A percentile compares a stretch with the other conserved stretches of the same genome.
These are phyloP conservation scores for Cynopterus sphinx DNA, from an alignment of 2,797 vertebrate genomes.

Conservation along the genomic window DNA sequence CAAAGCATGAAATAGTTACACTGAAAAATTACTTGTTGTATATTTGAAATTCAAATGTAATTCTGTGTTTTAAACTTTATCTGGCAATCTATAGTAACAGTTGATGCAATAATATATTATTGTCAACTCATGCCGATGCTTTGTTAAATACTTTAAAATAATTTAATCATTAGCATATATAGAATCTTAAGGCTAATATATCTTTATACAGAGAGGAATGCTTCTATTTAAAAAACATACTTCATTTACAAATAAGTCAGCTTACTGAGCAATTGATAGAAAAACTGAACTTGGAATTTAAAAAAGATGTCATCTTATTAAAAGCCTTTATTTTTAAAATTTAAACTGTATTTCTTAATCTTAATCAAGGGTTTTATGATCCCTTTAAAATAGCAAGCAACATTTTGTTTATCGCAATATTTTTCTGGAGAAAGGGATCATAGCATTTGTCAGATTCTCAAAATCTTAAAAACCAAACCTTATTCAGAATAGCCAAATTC, in stretches of 20 bases:
- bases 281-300: not conserved
- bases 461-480: not conserved
- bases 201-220: not conserved
- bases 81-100: not conserved
- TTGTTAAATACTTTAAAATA: not conserved
- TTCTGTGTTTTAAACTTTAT: not conserved
- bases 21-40: not conserved
- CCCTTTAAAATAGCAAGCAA: not conserved
- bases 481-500: not conserved
- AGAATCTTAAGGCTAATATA: not conserved
- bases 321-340: not conserved
- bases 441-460: not conserved
- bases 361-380: not conserved
- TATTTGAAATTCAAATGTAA: constrained; percentile 32
- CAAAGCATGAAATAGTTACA: not conserved
- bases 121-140: not conserved
- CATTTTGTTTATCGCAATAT: not conserved
- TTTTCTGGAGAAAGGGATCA: not conserved
- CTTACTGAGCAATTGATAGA: not conserved
- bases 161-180: not conserved
- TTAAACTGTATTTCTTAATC: not conserved
- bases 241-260: not conserved
- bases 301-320: not conserved
- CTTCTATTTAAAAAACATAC: not conserved
- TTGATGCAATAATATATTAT: not conserved